phyloP scores from a whole-genome alignment of 2,113 vertebrate species.

The Suncus etruscus region DNA sequence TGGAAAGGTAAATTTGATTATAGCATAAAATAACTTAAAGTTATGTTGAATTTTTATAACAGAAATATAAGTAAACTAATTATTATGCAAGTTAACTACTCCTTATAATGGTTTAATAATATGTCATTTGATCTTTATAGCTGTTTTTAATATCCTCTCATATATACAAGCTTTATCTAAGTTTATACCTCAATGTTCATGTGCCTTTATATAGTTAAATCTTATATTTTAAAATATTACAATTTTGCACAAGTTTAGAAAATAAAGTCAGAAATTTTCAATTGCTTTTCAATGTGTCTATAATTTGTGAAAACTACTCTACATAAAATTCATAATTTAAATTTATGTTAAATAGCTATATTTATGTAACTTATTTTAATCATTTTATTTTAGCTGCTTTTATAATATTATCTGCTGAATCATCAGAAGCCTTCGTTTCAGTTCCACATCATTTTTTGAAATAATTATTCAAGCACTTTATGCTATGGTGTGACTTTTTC shows the following conservation, averaged over 20 bases:
- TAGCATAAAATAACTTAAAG: conserved; percentile 50
- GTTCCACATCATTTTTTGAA: conserved; percentile 74
- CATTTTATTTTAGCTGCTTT: conserved; percentile 30
- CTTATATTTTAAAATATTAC: conserved; percentile 34
- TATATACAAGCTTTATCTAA: background rate
- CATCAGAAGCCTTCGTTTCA: conserved; percentile 61
- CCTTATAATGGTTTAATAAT: conserved; percentile 63
- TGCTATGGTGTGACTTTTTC: conserved; percentile 83
- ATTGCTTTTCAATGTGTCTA: background rate
- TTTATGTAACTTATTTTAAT: conserved; percentile 5
- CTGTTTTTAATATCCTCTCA: conserved; percentile 23
- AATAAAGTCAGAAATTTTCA: conserved; percentile 17
- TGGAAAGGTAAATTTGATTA: conserved; percentile 71
- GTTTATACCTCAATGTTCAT: background rate
- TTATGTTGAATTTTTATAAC: conserved; percentile 48
- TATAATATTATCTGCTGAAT: conserved; percentile 56
- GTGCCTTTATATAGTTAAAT: conserved; percentile 6
- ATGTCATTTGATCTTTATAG: conserved; percentile 51
- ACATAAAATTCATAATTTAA: conserved; percentile 47
- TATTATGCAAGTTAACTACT: conserved; percentile 62
- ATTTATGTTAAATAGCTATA: conserved; percentile 22
- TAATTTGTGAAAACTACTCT: conserved; percentile 17
- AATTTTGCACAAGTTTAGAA: conserved; percentile 45
- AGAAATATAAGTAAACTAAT: conserved; percentile 70
- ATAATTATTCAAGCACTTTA: conserved; percentile 81